These are phyloP conservation scores for Thamnophis elegans DNA, from an alignment of 2,797 vertebrate genomes.

Conservation along the genomic window DNA sequence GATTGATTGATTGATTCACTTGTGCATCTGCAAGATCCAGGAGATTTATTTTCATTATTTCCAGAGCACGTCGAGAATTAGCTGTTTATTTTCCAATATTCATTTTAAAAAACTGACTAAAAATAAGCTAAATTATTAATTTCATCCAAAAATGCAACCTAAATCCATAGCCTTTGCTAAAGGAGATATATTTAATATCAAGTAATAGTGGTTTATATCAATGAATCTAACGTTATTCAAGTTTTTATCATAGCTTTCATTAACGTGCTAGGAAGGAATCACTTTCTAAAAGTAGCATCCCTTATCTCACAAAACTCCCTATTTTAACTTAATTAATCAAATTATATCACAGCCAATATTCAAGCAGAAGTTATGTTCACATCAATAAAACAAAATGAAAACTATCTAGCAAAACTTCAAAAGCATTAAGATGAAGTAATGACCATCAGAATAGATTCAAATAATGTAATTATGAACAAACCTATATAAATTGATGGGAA, in stretches of 20 bases:
- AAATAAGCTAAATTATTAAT: neutral
- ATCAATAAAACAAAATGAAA: neutral
- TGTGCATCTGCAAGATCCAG: neutral
- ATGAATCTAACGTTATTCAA: neutral
- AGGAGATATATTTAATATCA: neutral
- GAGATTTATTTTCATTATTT: neutral
- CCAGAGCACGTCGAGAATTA: neutral
- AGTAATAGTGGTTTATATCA: neutral
- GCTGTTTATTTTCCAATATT: neutral
- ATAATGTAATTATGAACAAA: neutral
- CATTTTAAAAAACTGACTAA: too few species aligned
- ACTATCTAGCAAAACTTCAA: neutral
- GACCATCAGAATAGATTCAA: neutral
- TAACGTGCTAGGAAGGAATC: neutral
- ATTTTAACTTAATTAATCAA: neutral
- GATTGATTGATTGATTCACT: neutral
- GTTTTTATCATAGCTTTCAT: neutral
- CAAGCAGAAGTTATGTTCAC: neutral
- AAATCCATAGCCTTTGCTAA: neutral
- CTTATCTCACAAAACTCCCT: neutral
- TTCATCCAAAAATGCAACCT: neutral
- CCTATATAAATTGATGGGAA: neutral
- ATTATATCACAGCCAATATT: neutral
- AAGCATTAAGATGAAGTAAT: neutral
- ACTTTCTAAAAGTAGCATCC: neutral